phyloP scores from a whole-genome alignment of 2,113 vertebrate genomes.

The Pholis gunnellus region DNA sequence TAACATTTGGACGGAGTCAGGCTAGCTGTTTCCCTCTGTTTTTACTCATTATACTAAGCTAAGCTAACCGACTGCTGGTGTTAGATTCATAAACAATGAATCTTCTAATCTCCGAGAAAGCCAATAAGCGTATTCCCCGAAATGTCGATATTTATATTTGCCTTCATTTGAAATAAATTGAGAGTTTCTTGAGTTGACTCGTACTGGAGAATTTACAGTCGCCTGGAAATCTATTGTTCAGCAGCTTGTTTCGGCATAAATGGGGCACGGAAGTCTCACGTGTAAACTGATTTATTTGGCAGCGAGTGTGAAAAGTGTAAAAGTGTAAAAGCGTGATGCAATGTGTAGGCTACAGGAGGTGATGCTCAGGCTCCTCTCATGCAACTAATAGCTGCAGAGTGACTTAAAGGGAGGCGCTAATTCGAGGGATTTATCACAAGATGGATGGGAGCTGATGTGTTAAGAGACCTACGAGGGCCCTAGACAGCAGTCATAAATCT shows the following conservation, averaged over 20 bases:
- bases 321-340: background rate
- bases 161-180: background rate
- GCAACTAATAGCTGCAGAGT: conserved; percentile 69
- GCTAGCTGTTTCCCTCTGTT: background rate
- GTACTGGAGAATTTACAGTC: background rate
- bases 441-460: conserved; percentile 69
- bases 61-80: background rate
- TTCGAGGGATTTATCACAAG: conserved; percentile 72
- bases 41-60: background rate
- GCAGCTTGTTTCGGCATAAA: conserved; percentile 29
- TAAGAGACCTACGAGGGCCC: conserved; percentile 67
- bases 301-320: conserved; percentile 22
- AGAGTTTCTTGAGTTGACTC: background rate
- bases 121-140: background rate
- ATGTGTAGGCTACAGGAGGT: conserved; percentile 3
- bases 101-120: background rate
- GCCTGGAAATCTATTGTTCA: conserved; percentile 13
- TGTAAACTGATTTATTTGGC: conserved; percentile 37
- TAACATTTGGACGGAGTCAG: background rate
- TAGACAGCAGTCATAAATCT: conserved; percentile 76
- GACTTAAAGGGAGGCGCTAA: conserved; percentile 67
- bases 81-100: background rate
- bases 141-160: background rate
- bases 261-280: background rate
- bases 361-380: conserved; percentile 51